A percentile compares a stretch with the other conserved stretches of the same genome.
These are phyloP conservation scores for Brachyhypopomus gauderio DNA, from an alignment of 2,113 vertebrate species.

Conservation along the genomic window DNA sequence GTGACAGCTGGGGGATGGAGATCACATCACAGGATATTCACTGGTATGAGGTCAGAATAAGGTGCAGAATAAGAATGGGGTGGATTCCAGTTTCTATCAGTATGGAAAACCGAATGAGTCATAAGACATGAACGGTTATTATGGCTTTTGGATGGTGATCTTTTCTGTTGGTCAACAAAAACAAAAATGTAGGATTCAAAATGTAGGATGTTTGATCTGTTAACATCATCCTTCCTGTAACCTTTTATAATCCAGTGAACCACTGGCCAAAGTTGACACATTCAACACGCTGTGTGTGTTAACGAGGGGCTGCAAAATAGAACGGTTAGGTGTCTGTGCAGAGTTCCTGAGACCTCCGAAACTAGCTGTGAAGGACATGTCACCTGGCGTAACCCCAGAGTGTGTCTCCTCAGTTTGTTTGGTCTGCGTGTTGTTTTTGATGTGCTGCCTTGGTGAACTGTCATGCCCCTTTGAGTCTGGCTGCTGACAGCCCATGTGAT, in stretches of 20 bases:
- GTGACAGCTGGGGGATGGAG: conserved; percentile 25
- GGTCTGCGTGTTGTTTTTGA: conserved; percentile 41
- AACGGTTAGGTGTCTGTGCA: not conserved
- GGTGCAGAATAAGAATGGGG: conserved; percentile 23
- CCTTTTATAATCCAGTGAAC: conserved; percentile 2
- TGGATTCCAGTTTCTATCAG: conserved; percentile 13
- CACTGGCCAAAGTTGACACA: conserved; percentile 1
- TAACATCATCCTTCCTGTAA: not conserved
- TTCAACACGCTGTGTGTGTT: not conserved
- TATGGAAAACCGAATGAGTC: conserved; percentile 43
- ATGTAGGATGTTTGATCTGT: no score
- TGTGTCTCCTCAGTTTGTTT: conserved; percentile 34
- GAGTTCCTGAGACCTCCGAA: conserved; percentile 1
- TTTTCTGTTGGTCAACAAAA: conserved; percentile 14
- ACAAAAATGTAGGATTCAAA: no score
- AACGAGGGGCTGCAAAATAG: not conserved
- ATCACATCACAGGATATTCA: conserved; percentile 32
- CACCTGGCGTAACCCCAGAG: conserved; percentile 18
- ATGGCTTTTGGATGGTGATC: conserved; percentile 20
- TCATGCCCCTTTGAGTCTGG: conserved; percentile 36
- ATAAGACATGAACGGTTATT: conserved; percentile 16
- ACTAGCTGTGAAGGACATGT: conserved; percentile 14
- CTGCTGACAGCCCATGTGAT: conserved; percentile 42
- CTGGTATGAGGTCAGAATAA: conserved; percentile 14
- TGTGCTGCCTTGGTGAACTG: conserved; percentile 37